These are phyloP conservation scores for Mactromeris polynyma DNA, from an alignment of 2,888 invertebrate species.

Conservation along the genomic window DNA sequence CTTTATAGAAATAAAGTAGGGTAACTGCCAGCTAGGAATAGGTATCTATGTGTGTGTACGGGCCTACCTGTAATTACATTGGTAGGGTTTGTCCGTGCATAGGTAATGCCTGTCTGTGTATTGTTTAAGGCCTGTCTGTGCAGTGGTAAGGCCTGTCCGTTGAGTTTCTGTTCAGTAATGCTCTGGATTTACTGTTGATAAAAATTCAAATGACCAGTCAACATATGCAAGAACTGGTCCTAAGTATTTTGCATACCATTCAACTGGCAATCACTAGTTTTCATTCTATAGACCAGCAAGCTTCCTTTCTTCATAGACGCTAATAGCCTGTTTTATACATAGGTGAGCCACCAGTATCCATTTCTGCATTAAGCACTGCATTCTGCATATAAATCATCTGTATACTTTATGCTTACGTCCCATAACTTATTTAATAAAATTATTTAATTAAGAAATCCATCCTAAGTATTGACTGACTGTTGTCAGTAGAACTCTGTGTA, in stretches of 20 bases:
- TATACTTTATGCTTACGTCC: constrained; percentile 20
- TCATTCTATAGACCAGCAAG: neutral
- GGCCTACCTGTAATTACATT: neutral
- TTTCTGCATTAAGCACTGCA: neutral
- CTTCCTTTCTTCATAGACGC: neutral
- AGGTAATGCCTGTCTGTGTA: too few species aligned
- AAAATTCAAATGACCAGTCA: neutral
- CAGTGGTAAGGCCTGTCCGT: too few species aligned
- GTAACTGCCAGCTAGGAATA: neutral
- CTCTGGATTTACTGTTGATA: neutral
- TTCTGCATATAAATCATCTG: neutral
- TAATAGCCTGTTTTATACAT: neutral
- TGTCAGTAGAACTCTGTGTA: constrained; percentile 12
- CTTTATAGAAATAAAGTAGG: neutral
- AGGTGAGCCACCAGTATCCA: neutral
- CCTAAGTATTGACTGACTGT: constrained; percentile 18
- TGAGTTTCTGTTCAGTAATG: too few species aligned
- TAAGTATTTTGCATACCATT: neutral
- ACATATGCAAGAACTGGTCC: neutral
- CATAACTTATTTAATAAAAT: constrained; percentile 32
- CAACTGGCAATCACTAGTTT: neutral
- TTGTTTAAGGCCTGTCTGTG: too few species aligned
- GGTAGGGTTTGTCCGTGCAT: neutral
- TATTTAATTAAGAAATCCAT: constrained; percentile 32
- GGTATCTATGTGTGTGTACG: neutral